Percentiles rank a stretch among this genome's conserved stretches.
phyloP scores from a whole-genome alignment of 1,140 invertebrate species.

The Orius insidiosus region DNA sequence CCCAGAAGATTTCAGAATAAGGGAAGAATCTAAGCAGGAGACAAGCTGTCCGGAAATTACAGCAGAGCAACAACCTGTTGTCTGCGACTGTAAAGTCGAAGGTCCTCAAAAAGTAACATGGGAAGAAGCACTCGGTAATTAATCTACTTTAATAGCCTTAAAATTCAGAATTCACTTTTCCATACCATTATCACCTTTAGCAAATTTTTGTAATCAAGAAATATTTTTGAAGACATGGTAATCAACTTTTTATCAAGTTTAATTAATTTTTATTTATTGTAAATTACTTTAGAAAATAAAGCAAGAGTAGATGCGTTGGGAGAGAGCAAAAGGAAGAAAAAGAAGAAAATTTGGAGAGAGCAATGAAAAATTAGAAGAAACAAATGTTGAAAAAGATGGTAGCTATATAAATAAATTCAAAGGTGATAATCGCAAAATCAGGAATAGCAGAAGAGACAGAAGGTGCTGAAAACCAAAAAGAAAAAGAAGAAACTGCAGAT shows the following conservation, averaged over 20 bases:
- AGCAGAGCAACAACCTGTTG: neutral
- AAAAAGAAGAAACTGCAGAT: too few species aligned
- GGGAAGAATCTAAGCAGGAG: neutral
- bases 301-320: too few species aligned
- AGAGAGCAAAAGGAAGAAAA: too few species aligned
- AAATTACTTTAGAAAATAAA: too few species aligned
- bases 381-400: neutral
- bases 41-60: neutral
- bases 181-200: too few species aligned
- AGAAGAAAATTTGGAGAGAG: neutral
- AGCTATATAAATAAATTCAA: too few species aligned
- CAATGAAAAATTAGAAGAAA: conserved; percentile 1
- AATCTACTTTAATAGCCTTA: neutral
- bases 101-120: neutral
- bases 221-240: neutral
- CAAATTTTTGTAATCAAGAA: neutral
- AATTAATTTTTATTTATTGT: too few species aligned
- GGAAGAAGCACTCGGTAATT: neutral
- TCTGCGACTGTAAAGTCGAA: neutral
- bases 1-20: conserved; percentile 1
- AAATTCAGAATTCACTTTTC: neutral
- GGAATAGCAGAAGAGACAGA: neutral
- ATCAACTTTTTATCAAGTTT: neutral
- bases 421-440: too few species aligned
- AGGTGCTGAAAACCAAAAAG: too few species aligned